Evolutionary conservation across 2,113 vertebrate species (phyloP).

Genomic region (Myotis davidii): DNA sequence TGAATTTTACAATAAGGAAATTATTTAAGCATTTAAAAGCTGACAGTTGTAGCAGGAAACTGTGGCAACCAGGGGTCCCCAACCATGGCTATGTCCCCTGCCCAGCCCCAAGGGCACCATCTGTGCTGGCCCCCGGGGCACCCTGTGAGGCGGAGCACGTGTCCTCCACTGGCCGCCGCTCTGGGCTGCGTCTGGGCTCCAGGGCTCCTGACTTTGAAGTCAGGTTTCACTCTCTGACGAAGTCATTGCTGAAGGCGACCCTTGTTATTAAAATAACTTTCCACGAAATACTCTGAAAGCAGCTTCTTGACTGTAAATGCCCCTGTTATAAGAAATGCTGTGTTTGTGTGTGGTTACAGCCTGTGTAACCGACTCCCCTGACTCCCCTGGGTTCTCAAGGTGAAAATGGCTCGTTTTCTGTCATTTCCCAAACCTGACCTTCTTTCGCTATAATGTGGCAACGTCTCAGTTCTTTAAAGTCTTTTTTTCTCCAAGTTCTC

Average conservation of each 20-base stretch:
- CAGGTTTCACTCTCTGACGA: constrained; percentile 54
- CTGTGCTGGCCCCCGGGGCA: background rate
- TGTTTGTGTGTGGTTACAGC: constrained; percentile 69
- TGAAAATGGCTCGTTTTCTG: constrained; percentile 71
- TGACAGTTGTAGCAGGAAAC: background rate
- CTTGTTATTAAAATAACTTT: constrained; percentile 72
- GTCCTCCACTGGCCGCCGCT: background rate
- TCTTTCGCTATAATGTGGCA: constrained; percentile 72
- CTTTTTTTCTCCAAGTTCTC: constrained; percentile 77
- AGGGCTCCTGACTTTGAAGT: constrained; percentile 40
- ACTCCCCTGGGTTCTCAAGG: constrained; percentile 54
- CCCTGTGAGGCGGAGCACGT: background rate
- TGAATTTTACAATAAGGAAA: background rate
- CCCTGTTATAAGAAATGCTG: constrained; percentile 77
- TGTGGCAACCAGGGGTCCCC: background rate
- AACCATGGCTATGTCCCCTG: background rate
- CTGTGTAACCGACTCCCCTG: constrained; percentile 57
- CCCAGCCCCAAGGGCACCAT: background rate
- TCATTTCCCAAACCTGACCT: constrained; percentile 80
- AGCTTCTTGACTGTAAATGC: constrained; percentile 75
- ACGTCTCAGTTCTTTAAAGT: constrained; percentile 79
- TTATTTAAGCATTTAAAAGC: background rate
- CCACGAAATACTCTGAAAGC: constrained; percentile 67
- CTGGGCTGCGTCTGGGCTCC: background rate
- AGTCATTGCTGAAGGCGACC: background rate